Conservation (phyloP, 23 tunicate species). For the Ascidia mentula region DNA sequence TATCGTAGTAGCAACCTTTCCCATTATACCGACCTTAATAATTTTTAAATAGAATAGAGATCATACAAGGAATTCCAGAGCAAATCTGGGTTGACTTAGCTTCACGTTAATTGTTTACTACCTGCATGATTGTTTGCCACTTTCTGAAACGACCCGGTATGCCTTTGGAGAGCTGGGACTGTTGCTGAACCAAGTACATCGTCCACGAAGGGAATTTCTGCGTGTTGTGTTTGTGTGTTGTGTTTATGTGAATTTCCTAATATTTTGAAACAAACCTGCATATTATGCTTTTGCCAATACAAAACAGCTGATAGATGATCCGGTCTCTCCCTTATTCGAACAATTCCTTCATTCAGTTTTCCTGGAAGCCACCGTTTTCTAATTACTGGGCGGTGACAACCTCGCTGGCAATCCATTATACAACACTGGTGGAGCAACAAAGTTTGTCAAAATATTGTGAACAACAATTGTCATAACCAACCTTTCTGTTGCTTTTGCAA, state of each 20-base stretch:
- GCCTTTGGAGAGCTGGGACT: constrained; percentile 22
- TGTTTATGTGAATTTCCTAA: no score
- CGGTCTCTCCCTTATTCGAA: constrained; percentile 12
- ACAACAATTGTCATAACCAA: background rate
- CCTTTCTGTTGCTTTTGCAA: constrained; percentile 45
- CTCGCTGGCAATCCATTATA: constrained; percentile 30
- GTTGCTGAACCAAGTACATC: constrained; percentile 59
- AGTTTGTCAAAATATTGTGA: background rate
- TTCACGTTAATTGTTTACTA: no score
- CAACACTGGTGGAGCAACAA: constrained; percentile 39
- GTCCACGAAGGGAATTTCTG: constrained; percentile 12
- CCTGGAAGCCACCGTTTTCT: constrained; percentile 58
- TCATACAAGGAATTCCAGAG: no score
- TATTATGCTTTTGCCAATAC: constrained; percentile 25
- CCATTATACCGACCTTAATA: no score
- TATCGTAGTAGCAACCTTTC: no score
- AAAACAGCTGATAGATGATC: constrained; percentile 12
- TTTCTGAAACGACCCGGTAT: constrained; percentile 18
- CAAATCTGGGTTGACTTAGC: no score
- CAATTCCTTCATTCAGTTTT: constrained; percentile 8
- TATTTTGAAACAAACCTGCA: background rate
- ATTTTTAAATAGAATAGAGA: no score
- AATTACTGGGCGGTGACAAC: constrained; percentile 31
- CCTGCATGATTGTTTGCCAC: constrained; percentile 14
- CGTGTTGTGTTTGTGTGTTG: no score